Base-by-base conservation (phyloP, 64 coral and sea anemone genomes). In the Acropora tenuis region DNA sequence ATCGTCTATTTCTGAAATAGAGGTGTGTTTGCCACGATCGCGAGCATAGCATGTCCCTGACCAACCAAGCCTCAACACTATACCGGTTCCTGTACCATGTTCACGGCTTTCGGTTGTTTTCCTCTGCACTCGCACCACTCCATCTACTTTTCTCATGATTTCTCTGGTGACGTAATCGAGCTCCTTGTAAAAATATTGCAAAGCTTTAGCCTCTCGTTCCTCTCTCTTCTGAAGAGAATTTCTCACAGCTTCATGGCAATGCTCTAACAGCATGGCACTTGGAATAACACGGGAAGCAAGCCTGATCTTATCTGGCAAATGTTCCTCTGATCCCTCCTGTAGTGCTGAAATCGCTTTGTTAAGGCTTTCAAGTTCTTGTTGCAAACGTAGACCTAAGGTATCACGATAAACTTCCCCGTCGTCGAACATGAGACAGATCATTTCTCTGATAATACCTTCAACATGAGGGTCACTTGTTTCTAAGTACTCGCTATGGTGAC, bases 81-180 rank as follows among this genome's bases (percentile, higher is more conserved):
- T 45, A 16, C 77, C 77, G 46, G 77, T 79, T 79, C 77, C 77
- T 79, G 77, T 79, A n/a, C 77, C 77, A 19, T 52, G 47, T 18
- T n/a, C 77, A 19, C 77, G 77, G 18, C 77, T 53, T 44, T n/a
- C 47, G 48, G 77, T 79, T 79, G 7, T 53, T n/a, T 79, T 79
- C 18, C 77, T 15, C 47, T 79, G 77, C 77, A 79, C 77, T 53
- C 77, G 77, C 77, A 79, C 77, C 48, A 79, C 77, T 52, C 77
- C 77, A 79, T 79, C 77, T 52, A 53, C 46, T 52, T 19, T 79
- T 79, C 77, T 79, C 13, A 79, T 52, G 77, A 79, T 79, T 9
- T 79, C 77, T 18, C 11, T 79, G 47, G 77, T 53, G 46, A 79
- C 77, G 13, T 53, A 15, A 52, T 79, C 77, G 41, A 79, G 77